Percentiles rank a stretch among this genome's conserved stretches.
phyloP scores from a whole-genome alignment of 1,140 invertebrate genomes.

The Rhizoglyphus robini region DNA sequence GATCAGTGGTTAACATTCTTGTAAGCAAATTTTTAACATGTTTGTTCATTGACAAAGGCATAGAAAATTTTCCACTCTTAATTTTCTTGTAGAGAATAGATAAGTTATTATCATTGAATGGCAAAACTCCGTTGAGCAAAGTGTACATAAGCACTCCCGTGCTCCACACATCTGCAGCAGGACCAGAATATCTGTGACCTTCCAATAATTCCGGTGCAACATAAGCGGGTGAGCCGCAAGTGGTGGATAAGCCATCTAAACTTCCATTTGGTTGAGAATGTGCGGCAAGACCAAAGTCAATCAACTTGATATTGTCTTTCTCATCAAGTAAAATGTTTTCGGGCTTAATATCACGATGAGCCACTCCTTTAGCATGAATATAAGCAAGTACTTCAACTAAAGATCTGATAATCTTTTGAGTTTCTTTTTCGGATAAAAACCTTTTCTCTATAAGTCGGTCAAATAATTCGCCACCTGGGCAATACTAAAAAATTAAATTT shows the following conservation, averaged over 20 bases:
- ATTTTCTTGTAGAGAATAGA: conserved; percentile 95
- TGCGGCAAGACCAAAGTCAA: conserved; percentile 69
- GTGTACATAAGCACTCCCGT: conserved; percentile 98
- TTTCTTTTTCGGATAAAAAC: conserved; percentile 51
- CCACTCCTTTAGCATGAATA: conserved; percentile 57
- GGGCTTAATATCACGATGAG: conserved; percentile 70
- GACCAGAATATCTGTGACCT: conserved; percentile 66
- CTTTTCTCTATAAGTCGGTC: conserved; percentile 67
- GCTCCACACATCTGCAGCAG: conserved; percentile 95
- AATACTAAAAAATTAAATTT: conserved; percentile 41
- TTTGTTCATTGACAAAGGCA: conserved; percentile 53
- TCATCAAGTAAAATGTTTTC: conserved; percentile 66
- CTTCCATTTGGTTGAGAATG: conserved; percentile 37
- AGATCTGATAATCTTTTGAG: conserved; percentile 58
- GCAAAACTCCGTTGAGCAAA: conserved; percentile 68
- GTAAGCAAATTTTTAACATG: conserved; percentile 49
- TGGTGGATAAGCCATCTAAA: conserved; percentile 50
- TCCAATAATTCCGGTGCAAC: conserved; percentile 49
- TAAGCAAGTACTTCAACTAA: conserved; percentile 43
- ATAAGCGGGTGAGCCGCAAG: conserved; percentile 66
- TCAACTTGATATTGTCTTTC: conserved; percentile 64
- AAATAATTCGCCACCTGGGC: conserved; percentile 66
- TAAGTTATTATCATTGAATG: conserved; percentile 98
- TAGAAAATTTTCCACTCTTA: conserved; percentile 63
- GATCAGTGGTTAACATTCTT: conserved; percentile 59